Evolutionary conservation across 2,888 invertebrate genomes (phyloP).

Genomic region (Mythimna albipuncta): DNA sequence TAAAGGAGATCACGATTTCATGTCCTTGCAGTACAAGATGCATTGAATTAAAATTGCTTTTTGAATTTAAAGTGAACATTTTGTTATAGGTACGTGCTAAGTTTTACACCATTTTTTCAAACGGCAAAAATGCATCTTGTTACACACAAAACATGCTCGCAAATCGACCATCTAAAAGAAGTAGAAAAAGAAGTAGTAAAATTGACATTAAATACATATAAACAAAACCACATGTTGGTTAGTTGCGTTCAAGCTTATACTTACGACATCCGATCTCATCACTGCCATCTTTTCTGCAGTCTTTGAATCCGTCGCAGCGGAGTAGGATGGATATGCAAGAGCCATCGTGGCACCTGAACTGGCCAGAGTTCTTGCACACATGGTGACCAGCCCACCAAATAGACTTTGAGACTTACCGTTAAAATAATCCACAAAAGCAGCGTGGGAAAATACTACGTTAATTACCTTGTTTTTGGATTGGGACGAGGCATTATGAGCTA

Average conservation of each 20-base stretch:
- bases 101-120: background rate
- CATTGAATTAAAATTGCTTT: background rate
- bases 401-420: conserved; percentile 81
- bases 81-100: too few relatives aligned
- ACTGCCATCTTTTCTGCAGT: conserved; percentile 92
- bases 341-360: conserved; percentile 94
- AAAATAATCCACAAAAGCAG: conserved; percentile 73
- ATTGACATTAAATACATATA: background rate
- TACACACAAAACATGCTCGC: background rate
- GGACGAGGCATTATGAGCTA: conserved; percentile 12
- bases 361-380: conserved; percentile 87
- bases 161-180: background rate
- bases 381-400: conserved; percentile 81
- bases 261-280: conserved; percentile 92
- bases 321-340: conserved; percentile 93
- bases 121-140: background rate
- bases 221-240: conserved; percentile 55
- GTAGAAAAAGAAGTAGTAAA: background rate
- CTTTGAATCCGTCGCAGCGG: conserved; percentile 94
- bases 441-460: conserved; percentile 70
- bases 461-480: conserved; percentile 6
- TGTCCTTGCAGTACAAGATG: background rate
- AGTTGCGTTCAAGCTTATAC: conserved; percentile 74
- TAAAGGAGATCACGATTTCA: background rate
- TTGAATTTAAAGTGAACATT: background rate